phyloP scores from a whole-genome alignment of 2,797 vertebrate species.

The Anguilla pacifica region DNA sequence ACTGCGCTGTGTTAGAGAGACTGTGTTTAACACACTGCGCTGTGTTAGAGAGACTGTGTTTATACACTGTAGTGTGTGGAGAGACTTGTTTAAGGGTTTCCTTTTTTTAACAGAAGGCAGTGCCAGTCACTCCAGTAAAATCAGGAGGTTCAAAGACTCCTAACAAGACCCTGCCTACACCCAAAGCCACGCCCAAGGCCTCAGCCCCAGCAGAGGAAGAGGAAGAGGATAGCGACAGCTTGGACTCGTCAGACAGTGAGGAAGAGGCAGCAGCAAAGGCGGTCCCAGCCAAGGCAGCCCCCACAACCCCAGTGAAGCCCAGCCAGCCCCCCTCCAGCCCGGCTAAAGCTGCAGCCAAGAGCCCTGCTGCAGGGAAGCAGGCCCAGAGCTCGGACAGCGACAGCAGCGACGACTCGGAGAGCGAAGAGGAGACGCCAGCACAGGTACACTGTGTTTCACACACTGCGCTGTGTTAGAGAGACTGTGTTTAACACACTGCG shows the following conservation, averaged over 20 bases:
- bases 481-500: too few species aligned
- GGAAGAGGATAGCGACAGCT: constrained; percentile 28
- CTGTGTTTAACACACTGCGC: too few species aligned
- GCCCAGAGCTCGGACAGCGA: constrained; percentile 19
- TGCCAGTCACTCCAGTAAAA: background rate
- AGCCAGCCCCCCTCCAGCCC: background rate
- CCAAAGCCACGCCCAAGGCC: background rate
- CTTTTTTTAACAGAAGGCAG: background rate
- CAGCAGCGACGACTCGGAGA: background rate
- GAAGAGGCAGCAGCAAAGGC: background rate
- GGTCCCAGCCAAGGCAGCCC: background rate
- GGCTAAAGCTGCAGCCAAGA: constrained; percentile 15
- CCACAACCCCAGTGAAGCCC: constrained; percentile 1
- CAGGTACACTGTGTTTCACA: constrained; percentile 13
- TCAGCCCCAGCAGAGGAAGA: background rate
- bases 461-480: background rate
- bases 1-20: too few species aligned
- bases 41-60: too few species aligned
- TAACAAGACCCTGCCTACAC: background rate
- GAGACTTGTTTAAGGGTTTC: too few species aligned
- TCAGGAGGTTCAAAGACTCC: background rate
- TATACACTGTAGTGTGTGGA: too few species aligned
- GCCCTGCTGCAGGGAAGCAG: constrained; percentile 21
- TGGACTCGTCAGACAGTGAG: constrained; percentile 24
- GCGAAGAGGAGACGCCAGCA: background rate